Base-by-base conservation (phyloP, 1,140 invertebrate genomes). In the Pachyrhynchus sulphureomaculatus region DNA sequence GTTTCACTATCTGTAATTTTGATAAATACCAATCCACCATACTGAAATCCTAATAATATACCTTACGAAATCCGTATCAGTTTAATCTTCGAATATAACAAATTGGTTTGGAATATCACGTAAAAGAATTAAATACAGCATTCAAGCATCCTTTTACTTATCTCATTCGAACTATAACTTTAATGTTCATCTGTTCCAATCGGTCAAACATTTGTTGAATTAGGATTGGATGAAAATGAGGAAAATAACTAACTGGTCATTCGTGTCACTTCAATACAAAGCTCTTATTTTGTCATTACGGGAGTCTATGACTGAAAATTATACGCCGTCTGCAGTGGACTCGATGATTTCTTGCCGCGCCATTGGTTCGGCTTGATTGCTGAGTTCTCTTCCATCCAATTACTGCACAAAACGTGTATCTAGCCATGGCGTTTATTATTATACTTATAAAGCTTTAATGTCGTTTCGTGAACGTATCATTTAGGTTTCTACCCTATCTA, bases 111-210 rank as follows among this genome's bases (percentile, higher is more conserved):
- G 57, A 72, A 72, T 73, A 74, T 74, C 72, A 73, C 70, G 72
- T 73, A 72, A 73, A 72, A 73, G 71, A 72, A 73, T 74, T 74
- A 74, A 74, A 74, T 55, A 74, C 72, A 69, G 60, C 71, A 63
- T 74, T 74, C 71, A 74, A 53, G 57, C 63, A 61, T 74, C 68
- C 72, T 74, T 74, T 74, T 74, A 74, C 72, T 74, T 74, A 74
- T 71, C 70, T 74, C 67, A 71, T 74, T 72, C 64, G 61, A 71
- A 66, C 64, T 67, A 69, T 72, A 74, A 68, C 70, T 71, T 73
- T 73, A 72, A 74, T 72, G 66, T 70, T 53, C 67, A 68, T 69
- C 67, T 70, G 61, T 67, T 66, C 18, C 65, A 60, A 36, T 68
- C 44, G 65, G 32, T 61, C 72, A 69, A 29, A 15, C 17, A 18